These are phyloP conservation scores for Psephotus haematonotus DNA, from an alignment of 2,113 vertebrate species.

Conservation along the genomic window DNA sequence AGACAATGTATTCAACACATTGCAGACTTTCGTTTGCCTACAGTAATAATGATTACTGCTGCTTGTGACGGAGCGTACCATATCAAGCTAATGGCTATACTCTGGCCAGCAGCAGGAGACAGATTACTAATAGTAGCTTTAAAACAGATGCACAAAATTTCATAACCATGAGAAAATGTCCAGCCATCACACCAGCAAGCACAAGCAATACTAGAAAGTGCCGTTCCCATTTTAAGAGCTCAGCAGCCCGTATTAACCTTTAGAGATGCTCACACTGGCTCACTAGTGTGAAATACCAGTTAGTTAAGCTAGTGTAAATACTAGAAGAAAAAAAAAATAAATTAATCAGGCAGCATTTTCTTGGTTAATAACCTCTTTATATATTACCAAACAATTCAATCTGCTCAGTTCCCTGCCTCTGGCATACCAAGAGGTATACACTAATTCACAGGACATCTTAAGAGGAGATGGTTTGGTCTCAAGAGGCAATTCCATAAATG, in stretches of 20 bases:
- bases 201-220: not conserved
- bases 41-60: not conserved
- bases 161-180: constrained; percentile 31
- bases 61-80: not conserved
- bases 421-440: not conserved
- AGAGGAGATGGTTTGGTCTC: not conserved
- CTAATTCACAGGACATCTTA: not conserved
- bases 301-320: not conserved
- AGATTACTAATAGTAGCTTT: constrained; percentile 34
- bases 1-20: not conserved
- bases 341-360: not conserved
- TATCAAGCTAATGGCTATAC: not conserved
- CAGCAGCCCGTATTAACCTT: not conserved
- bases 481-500: not conserved
- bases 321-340: not conserved
- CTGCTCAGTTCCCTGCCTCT: not conserved
- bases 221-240: not conserved
- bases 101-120: constrained; percentile 45
- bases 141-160: constrained; percentile 46
- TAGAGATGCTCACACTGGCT: not conserved
- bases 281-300: not conserved
- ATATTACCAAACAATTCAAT: not conserved
- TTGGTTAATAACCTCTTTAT: not conserved
- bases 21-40: not conserved
- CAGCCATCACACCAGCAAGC: not conserved